Conservation (phyloP, 2,888 invertebrate species). For the Automeris io region DNA sequence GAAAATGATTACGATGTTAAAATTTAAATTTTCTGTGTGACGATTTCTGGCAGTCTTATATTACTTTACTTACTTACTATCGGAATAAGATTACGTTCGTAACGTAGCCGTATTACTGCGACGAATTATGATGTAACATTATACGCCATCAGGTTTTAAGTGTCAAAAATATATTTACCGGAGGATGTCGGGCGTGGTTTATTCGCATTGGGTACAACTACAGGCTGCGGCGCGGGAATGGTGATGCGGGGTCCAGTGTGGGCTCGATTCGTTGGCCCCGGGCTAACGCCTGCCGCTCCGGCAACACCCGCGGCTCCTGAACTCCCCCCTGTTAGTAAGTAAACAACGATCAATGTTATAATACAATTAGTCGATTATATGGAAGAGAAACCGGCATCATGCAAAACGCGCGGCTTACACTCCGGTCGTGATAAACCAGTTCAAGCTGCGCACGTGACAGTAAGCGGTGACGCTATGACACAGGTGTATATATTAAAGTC, state of each 20-base stretch:
- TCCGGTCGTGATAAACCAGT: not conserved
- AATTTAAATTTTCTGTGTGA: no score
- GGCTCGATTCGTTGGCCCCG: constrained; percentile 13
- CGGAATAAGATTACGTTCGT: no score
- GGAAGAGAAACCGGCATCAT: constrained; percentile 8
- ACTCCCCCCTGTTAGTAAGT: constrained; percentile 15
- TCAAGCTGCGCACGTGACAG: constrained; percentile 7
- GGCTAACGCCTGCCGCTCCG: constrained; percentile 12
- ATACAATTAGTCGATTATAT: not conserved
- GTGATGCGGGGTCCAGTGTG: constrained; percentile 10
- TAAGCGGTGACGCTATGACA: constrained; percentile 14
- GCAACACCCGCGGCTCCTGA: constrained; percentile 16
- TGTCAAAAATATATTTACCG: constrained; percentile 30
- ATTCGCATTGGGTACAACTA: constrained; percentile 20
- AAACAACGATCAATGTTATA: not conserved
- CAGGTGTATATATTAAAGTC: constrained; percentile 26
- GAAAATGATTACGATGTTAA: no score
- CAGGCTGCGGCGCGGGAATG: constrained; percentile 16
- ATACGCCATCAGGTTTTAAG: not conserved
- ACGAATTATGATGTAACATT: not conserved
- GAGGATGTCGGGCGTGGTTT: constrained; percentile 57
- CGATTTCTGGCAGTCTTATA: no score
- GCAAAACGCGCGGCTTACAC: constrained; percentile 2
- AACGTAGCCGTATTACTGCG: no score
- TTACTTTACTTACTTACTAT: no score